Evolutionary conservation across 2,888 invertebrate species (phyloP).

Genomic region (Phragmatobia fuliginosa): DNA sequence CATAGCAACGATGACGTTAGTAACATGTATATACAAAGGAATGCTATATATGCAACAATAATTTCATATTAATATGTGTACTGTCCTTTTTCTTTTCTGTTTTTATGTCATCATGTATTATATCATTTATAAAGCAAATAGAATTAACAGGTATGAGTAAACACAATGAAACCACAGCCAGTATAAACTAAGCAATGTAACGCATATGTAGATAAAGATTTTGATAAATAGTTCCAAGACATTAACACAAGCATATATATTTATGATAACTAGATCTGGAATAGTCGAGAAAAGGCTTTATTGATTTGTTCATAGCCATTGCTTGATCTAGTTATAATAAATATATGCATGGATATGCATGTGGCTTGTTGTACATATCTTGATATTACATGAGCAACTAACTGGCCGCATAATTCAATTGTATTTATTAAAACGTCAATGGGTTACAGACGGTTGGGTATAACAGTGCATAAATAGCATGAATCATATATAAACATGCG

Average conservation of each 20-base stretch:
- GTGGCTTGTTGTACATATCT: too few species aligned
- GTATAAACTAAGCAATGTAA: slow-evolving; percentile 8
- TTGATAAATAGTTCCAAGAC: neutral
- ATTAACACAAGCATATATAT: slow-evolving; percentile 6
- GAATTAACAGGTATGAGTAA: slow-evolving; percentile 10
- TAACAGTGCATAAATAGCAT: neutral
- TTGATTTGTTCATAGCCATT: neutral
- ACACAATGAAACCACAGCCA: slow-evolving; percentile 12
- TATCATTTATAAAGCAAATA: neutral
- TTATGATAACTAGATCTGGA: slow-evolving; percentile 8
- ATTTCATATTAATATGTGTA: neutral
- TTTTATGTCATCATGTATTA: neutral
- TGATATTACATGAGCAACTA: neutral
- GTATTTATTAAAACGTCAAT: neutral
- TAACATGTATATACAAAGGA: neutral
- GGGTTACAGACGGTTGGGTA: neutral
- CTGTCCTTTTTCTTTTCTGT: neutral
- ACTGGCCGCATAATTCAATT: neutral
- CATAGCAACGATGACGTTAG: slow-evolving; percentile 21
- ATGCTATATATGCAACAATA: neutral
- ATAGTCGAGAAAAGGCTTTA: neutral
- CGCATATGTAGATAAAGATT: slow-evolving; percentile 1
- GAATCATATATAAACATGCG: slow-evolving; percentile 10
- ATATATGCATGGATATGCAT: neutral
- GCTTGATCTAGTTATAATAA: slow-evolving; percentile 7